These are phyloP conservation scores for Scaptodrosophila latifasciaeformis DNA, from an alignment of 2,888 invertebrate genomes.

Conservation along the genomic window DNA sequence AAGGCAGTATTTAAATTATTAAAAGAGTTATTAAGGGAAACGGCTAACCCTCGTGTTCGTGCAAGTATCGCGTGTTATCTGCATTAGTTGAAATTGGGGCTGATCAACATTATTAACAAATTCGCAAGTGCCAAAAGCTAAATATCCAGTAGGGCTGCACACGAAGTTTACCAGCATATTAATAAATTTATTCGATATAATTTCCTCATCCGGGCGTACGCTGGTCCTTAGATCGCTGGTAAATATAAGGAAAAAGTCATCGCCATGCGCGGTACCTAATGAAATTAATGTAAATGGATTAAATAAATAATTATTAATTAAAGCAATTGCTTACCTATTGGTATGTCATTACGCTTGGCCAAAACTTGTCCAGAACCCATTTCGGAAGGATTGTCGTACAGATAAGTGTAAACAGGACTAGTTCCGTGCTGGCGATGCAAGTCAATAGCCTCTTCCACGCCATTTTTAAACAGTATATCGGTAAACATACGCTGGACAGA, in stretches of 20 bases:
- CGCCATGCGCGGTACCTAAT: constrained; percentile 1
- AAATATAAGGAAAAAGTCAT: background rate
- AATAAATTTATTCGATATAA: background rate
- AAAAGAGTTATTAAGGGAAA: too few relatives aligned
- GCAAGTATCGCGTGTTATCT: constrained; percentile 43
- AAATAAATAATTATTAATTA: too few relatives aligned
- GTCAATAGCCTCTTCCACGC: constrained; percentile 79
- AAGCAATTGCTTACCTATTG: constrained; percentile 76
- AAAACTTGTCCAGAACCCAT: constrained; percentile 78
- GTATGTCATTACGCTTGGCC: constrained; percentile 75
- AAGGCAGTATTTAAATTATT: too few relatives aligned
- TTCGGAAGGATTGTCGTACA: constrained; percentile 79
- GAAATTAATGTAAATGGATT: too few relatives aligned
- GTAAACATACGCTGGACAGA: constrained; percentile 77
- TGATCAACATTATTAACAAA: constrained; percentile 44
- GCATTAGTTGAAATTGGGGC: constrained; percentile 34
- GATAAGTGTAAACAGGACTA: constrained; percentile 80
- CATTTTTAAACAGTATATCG: constrained; percentile 80
- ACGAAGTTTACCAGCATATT: constrained; percentile 10
- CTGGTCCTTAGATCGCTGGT: background rate
- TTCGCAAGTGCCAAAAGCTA: constrained; percentile 48
- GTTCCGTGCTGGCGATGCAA: constrained; percentile 78
- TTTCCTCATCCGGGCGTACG: background rate
- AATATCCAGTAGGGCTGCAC: constrained; percentile 9
- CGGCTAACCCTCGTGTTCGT: constrained; percentile 21